A percentile compares a stretch with the other conserved stretches of the same genome.
Evolutionary conservation across 2,888 invertebrate genomes (phyloP).

Genomic region (Drosophila picticornis): DNA sequence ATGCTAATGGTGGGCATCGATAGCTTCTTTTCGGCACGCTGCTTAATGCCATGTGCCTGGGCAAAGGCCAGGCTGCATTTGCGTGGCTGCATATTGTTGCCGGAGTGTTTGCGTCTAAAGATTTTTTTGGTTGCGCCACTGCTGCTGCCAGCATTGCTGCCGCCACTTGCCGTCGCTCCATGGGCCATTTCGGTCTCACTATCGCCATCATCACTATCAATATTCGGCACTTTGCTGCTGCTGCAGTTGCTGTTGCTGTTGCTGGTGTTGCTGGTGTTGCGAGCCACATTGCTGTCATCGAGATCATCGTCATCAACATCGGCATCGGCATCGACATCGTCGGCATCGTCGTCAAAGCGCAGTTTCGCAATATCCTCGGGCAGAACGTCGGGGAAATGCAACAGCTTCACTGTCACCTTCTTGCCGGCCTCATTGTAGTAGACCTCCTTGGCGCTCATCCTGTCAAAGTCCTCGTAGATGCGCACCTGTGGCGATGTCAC

Average conservation of each 20-base stretch:
- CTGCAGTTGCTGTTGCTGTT: constrained; percentile 17
- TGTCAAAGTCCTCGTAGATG: constrained; percentile 85
- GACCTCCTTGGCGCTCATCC: constrained; percentile 86
- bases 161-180: not conserved
- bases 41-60: constrained; percentile 83
- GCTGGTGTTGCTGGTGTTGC: not conserved
- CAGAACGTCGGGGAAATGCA: constrained; percentile 84
- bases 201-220: constrained; percentile 49
- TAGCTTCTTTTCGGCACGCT: constrained; percentile 71
- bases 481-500: constrained; percentile 77
- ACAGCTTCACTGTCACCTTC: constrained; percentile 84
- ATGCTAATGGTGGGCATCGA: constrained; percentile 80
- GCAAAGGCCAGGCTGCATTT: constrained; percentile 85
- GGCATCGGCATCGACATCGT: constrained; percentile 25
- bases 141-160: constrained; percentile 9
- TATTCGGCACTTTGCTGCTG: constrained; percentile 21
- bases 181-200: constrained; percentile 17
- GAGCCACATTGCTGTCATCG: constrained; percentile 27
- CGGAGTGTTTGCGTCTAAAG: constrained; percentile 83
- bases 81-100: constrained; percentile 79
- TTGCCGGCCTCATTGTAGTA: constrained; percentile 85
- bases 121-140: constrained; percentile 68
- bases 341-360: constrained; percentile 78
- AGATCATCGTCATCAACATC: constrained; percentile 33
- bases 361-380: constrained; percentile 84